These are phyloP conservation scores for Cossypha polioptera DNA, from an alignment of 2,797 vertebrate species.

Conservation along the genomic window DNA sequence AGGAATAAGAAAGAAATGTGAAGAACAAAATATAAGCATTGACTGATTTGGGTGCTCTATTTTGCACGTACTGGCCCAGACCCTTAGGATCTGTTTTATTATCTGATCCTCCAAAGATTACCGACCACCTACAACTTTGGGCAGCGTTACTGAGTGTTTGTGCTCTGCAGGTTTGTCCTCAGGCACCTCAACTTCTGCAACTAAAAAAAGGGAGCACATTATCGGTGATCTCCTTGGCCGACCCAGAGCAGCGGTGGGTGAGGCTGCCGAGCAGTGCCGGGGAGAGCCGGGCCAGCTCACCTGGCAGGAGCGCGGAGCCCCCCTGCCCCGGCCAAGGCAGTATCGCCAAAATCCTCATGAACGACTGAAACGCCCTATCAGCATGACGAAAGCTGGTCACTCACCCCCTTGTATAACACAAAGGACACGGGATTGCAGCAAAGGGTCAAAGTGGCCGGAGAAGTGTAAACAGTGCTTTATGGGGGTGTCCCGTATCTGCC, in stretches of 20 bases:
- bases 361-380: neutral
- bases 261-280: neutral
- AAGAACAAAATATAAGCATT: neutral
- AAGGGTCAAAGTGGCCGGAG: neutral
- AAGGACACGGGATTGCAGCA: neutral
- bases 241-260: rapidly evolving
- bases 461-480: neutral
- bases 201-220: neutral
- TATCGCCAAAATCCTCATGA: neutral
- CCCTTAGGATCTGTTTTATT: neutral
- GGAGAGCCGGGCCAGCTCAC: neutral
- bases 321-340: neutral
- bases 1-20: neutral
- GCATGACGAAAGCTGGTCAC: neutral
- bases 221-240: neutral
- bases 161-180: neutral
- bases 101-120: neutral
- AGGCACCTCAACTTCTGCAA: neutral
- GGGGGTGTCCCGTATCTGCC: neutral
- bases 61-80: neutral
- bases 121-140: neutral
- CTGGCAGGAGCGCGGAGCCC: neutral
- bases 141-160: neutral
- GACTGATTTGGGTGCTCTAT: neutral
- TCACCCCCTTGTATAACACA: neutral